phyloP scores from a whole-genome alignment of 2,888 invertebrate species.

The Diarsia mendica region DNA sequence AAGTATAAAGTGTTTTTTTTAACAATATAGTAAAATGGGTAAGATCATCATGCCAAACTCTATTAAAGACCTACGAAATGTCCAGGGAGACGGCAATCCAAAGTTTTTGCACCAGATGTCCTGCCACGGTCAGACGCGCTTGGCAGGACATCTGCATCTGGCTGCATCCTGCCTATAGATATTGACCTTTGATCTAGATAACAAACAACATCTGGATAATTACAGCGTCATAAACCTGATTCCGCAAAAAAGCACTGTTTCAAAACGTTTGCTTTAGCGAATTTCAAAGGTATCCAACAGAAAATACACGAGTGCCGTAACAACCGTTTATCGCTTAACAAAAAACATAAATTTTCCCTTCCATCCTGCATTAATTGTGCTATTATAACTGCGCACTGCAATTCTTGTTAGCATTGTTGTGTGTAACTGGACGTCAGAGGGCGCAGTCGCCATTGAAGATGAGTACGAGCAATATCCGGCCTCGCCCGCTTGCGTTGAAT shows the following conservation, averaged over 20 bases:
- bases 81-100: neutral
- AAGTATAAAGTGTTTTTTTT: neutral
- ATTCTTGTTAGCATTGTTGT: slow-evolving; percentile 50
- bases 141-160: no score
- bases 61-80: neutral
- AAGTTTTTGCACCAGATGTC: slow-evolving; percentile 3
- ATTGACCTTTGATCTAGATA: neutral
- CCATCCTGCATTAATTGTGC: slow-evolving; percentile 51
- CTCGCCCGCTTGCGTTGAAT: slow-evolving; percentile 65
- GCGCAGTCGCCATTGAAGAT: slow-evolving; percentile 71
- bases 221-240: no score
- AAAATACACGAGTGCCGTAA: neutral
- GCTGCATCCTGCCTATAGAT: slow-evolving; percentile 9
- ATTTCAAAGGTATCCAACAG: neutral
- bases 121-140: neutral
- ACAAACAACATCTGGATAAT: slow-evolving; percentile 21
- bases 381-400: slow-evolving; percentile 55
- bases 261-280: neutral
- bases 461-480: slow-evolving; percentile 79
- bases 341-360: slow-evolving; percentile 41
- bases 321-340: slow-evolving; percentile 19
- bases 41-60: neutral
- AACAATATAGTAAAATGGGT: neutral
- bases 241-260: no score
- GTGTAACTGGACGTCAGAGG: slow-evolving; percentile 59